These are phyloP conservation scores for Indri indri DNA, from an alignment of 2,113 vertebrate genomes.

Conservation along the genomic window DNA sequence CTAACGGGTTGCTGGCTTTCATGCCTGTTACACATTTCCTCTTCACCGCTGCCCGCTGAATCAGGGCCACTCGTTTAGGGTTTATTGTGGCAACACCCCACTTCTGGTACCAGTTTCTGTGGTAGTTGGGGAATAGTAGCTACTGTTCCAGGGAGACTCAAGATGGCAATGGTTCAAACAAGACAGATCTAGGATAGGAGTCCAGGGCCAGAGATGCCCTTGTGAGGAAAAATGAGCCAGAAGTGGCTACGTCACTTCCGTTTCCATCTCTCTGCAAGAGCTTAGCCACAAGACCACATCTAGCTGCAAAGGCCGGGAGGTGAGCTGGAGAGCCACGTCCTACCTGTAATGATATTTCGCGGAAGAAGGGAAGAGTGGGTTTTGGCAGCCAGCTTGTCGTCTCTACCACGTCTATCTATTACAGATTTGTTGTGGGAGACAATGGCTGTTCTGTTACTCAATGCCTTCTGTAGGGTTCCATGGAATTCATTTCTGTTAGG, in stretches of 20 bases:
- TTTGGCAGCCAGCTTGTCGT: background rate
- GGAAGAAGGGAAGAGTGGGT: background rate
- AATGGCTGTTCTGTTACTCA: background rate
- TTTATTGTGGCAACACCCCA: background rate
- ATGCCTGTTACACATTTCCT: background rate
- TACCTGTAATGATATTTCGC: rapidly evolving
- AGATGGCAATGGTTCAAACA: background rate
- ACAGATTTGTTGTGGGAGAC: background rate
- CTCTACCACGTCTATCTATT: too few relatives aligned
- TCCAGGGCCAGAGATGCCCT: background rate
- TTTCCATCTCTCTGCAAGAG: background rate
- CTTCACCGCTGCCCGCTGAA: background rate
- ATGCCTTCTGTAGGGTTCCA: background rate
- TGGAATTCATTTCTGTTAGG: background rate
- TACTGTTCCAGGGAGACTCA: background rate
- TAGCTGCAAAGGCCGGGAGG: background rate
- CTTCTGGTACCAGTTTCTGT: background rate
- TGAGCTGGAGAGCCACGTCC: background rate
- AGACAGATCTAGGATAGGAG: background rate
- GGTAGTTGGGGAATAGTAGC: background rate
- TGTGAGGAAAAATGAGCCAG: background rate
- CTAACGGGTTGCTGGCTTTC: background rate
- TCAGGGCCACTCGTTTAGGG: background rate
- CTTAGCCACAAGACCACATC: background rate
- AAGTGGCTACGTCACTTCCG: background rate